Evolutionary conservation across 2,888 invertebrate genomes (phyloP).

Genomic region (Agriotes lineatus): DNA sequence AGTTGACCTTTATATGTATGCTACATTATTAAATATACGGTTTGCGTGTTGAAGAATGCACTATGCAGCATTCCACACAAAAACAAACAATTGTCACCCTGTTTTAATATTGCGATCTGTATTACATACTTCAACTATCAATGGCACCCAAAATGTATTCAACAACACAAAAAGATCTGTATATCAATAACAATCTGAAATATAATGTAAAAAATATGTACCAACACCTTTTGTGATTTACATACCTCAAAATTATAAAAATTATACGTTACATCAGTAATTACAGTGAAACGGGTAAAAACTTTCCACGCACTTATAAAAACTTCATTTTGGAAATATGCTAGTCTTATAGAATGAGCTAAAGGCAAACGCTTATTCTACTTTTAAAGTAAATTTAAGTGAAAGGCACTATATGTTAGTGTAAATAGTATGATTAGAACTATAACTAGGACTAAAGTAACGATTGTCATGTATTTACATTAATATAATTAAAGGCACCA

Average conservation of each 20-base stretch:
- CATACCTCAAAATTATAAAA: constrained; percentile 28
- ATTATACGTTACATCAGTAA: constrained; percentile 23
- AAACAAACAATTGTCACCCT: constrained; percentile 14
- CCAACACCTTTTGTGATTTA: constrained; percentile 35
- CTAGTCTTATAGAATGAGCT: constrained; percentile 40
- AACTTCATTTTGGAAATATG: constrained; percentile 42
- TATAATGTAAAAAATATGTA: constrained; percentile 28
- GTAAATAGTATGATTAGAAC: constrained; percentile 48
- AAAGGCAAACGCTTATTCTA: constrained; percentile 44
- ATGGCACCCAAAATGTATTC: constrained; percentile 35
- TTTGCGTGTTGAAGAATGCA: constrained; percentile 29
- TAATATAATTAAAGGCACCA: constrained; percentile 63
- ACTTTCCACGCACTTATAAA: constrained; percentile 40
- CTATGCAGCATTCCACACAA: constrained; percentile 18
- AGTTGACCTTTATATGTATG: constrained; percentile 22
- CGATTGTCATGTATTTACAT: constrained; percentile 60
- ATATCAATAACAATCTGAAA: constrained; percentile 19
- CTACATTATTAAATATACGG: constrained; percentile 4
- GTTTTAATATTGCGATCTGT: constrained; percentile 7
- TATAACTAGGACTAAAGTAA: constrained; percentile 47
- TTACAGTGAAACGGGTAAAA: constrained; percentile 23
- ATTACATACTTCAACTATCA: constrained; percentile 1
- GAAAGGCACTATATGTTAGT: constrained; percentile 58
- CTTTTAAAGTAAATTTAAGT: constrained; percentile 43
- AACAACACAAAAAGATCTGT: constrained; percentile 26